Percentiles rank a stretch among this genome's conserved stretches.
Conservation (phyloP, 2,888 invertebrate genomes). For the Chouioia cunea region DNA sequence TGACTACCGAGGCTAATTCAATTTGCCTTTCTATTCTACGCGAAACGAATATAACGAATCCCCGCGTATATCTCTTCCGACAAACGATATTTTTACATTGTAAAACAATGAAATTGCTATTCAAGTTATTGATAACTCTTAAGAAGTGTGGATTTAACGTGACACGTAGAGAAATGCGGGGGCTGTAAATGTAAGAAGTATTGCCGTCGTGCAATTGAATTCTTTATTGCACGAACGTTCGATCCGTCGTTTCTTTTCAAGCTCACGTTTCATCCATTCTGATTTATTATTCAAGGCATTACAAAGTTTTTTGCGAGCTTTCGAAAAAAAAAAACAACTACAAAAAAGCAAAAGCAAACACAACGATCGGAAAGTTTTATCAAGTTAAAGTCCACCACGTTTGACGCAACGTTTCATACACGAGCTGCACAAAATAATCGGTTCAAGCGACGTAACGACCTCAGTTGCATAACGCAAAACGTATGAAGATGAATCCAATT, state of each 20-base stretch:
- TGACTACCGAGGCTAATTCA: too few relatives aligned
- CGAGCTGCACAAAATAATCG: constrained; percentile 14
- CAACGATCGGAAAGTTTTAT: too few relatives aligned
- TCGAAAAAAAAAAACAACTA: background rate
- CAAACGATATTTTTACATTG: background rate
- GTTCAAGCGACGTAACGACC: constrained; percentile 18
- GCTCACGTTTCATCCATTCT: background rate
- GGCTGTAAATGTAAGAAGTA: constrained; percentile 15
- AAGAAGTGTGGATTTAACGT: background rate
- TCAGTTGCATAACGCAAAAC: too few relatives aligned
- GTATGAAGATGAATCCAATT: too few relatives aligned
- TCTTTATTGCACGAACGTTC: constrained; percentile 3
- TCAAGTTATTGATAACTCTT: constrained; percentile 18
- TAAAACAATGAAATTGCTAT: background rate
- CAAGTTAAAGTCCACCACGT: constrained; percentile 9
- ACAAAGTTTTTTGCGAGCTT: too few relatives aligned
- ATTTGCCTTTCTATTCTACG: too few relatives aligned
- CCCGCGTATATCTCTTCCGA: too few relatives aligned
- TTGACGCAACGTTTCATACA: background rate
- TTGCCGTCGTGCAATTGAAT: constrained; percentile 17
- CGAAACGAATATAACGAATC: too few relatives aligned
- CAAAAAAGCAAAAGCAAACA: background rate
- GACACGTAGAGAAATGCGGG: background rate
- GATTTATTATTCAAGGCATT: too few relatives aligned
- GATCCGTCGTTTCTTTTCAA: constrained; percentile 27